These are phyloP conservation scores for Etheostoma nigrum DNA, from an alignment of 2,797 vertebrate species.

Conservation along the genomic window DNA sequence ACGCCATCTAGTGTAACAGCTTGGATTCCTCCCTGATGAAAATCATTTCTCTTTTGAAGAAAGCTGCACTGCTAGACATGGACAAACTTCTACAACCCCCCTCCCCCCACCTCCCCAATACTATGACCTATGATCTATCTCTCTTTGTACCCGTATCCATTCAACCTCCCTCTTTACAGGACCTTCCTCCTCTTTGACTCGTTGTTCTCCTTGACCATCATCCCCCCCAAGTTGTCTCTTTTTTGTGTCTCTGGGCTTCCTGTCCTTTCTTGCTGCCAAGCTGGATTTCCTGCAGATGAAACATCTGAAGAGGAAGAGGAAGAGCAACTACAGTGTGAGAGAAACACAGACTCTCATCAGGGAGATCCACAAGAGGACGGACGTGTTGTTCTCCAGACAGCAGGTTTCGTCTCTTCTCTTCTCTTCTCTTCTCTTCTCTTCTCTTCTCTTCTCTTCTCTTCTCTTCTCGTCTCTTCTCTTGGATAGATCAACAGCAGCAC, in stretches of 20 bases:
- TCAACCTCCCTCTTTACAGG: not conserved
- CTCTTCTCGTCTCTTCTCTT: not conserved
- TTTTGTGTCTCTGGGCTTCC: conserved; percentile 31
- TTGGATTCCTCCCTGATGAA: conserved; percentile 32
- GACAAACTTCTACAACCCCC: conserved; percentile 27
- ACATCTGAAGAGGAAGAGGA: conserved; percentile 94
- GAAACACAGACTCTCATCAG: conserved; percentile 95
- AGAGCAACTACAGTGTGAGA: conserved; percentile 96
- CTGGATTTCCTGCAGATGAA: conserved; percentile 90
- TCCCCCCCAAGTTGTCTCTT: not conserved
- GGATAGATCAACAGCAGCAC: not conserved
- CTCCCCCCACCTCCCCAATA: not conserved
- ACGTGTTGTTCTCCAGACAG: conserved; percentile 94
- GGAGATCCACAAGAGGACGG: conserved; percentile 93
- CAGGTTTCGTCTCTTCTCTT: conserved; percentile 69
- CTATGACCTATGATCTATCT: conserved; percentile 22
- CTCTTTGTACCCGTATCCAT: not conserved
- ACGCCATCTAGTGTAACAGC: conserved; percentile 28
- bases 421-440: not conserved
- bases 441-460: not conserved
- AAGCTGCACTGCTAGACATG: conserved; percentile 3
- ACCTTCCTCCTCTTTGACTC: not conserved
- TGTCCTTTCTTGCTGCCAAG: conserved; percentile 54
- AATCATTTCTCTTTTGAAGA: conserved; percentile 30
- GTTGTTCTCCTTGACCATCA: not conserved